Evolutionary conservation across 2,113 vertebrate species (phyloP), one percentile per base, ranked within the genome.

Genomic region (Triplophysa rosa): DNA sequence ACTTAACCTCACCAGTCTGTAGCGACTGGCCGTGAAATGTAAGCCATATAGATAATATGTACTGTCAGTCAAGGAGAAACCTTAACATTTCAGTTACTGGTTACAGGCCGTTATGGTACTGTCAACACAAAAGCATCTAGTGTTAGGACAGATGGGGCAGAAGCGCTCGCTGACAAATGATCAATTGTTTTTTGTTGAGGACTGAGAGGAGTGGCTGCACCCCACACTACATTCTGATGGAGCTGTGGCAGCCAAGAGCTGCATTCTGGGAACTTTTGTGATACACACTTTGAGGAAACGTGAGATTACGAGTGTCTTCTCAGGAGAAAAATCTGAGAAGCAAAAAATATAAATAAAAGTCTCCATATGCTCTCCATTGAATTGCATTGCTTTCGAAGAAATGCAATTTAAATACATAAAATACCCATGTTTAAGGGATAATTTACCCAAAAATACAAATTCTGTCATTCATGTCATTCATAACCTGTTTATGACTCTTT

Each of bases 151-250:
- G n/a, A 58, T n/a, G 12, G 33, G 33, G 33, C 13, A 40, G 54
- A 73, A 24, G 33, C 33, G 8, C 52, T 40, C n/a, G 8, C 70
- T 40, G 54, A 59, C 19, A 40, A 72, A 59, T 42, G 70, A 42
- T 2, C 19, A n/a, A 42, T 40, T 23, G 33, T 42, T 29, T 29
- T 29, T 29, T 29, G 3, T 29, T 29, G n/a, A 42, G 56, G 19
- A 58, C 8, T 58, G n/a, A n/a, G 54, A n/a, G 54, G 19, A 58
- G 54, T 58, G 54, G 54, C n/a, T 58, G n/a, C 17, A 7, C 26
- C 26, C 68, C 61, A 63, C 61, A 11, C 61, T 63, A 63, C 10
- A 63, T 63, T 63, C 61, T 63, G 61, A 63, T 63, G 61, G 26
- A 29, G 61, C 2, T 14, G 42, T 42, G 13, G 61, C 24, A 29